Conservation (phyloP, 2,113 vertebrate species). For the Burhinus oedicnemus region DNA sequence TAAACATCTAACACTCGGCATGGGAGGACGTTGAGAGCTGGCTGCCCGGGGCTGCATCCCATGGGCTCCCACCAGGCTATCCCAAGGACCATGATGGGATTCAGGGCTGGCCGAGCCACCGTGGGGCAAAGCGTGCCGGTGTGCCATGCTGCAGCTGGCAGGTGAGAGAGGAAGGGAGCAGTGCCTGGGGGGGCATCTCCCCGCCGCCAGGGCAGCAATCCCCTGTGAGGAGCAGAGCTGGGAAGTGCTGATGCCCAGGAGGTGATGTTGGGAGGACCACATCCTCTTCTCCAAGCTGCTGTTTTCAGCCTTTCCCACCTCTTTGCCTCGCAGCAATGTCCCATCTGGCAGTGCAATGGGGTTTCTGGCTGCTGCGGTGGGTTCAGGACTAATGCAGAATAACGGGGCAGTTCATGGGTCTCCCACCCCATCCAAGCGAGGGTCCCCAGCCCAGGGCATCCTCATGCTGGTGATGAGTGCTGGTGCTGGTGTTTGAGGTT, state of each 20-base stretch:
- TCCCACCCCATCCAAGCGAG: background rate
- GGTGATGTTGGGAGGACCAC: background rate
- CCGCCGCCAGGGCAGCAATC: background rate
- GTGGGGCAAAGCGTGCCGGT: fast-evolving
- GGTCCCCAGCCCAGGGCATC: background rate
- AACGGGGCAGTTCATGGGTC: fast-evolving
- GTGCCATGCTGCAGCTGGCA: background rate
- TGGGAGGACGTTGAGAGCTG: background rate
- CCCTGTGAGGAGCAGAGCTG: fast-evolving
- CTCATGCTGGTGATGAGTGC: background rate
- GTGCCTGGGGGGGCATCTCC: background rate
- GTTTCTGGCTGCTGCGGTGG: background rate
- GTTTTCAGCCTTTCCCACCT: background rate
- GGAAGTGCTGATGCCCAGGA: background rate
- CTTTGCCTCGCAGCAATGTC: background rate
- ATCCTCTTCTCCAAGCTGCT: background rate
- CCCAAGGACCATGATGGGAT: fast-evolving
- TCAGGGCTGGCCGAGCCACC: background rate
- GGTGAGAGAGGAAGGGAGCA: background rate
- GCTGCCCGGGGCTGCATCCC: background rate
- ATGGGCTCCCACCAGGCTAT: fast-evolving
- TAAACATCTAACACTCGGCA: fast-evolving
- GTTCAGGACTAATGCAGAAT: background rate
- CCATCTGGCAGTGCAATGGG: fast-evolving
- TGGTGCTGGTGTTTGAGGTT: background rate